phyloP scores from a whole-genome alignment of 2,888 invertebrate genomes.

The Thymelicus acteon region DNA sequence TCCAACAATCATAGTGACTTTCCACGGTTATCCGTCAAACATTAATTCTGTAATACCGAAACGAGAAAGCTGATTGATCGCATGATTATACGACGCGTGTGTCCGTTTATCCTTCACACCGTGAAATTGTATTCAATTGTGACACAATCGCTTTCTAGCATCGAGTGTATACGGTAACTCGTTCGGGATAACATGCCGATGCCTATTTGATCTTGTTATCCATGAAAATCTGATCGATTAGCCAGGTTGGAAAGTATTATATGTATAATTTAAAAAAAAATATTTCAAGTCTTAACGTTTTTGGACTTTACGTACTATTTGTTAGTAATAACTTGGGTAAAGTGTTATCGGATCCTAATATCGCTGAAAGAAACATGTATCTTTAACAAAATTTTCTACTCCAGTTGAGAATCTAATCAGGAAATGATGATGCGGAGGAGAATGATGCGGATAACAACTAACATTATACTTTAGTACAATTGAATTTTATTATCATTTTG shows the following conservation, averaged over 20 bases:
- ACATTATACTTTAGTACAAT: no score
- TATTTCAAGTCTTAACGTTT: neutral
- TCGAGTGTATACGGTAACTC: constrained; percentile 40
- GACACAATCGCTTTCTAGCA: constrained; percentile 67
- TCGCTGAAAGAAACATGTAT: no score
- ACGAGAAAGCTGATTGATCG: constrained; percentile 67
- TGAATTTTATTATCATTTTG: no score
- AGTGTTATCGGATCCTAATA: no score
- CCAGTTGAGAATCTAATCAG: no score
- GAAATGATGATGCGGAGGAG: no score
- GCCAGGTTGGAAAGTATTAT: constrained; percentile 2
- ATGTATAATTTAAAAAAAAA: no score
- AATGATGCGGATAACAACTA: no score
- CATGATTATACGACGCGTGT: constrained; percentile 63
- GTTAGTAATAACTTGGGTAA: no score
- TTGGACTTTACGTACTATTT: no score
- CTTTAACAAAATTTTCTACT: no score
- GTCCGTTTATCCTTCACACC: constrained; percentile 54
- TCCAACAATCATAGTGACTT: constrained; percentile 48
- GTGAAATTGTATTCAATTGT: constrained; percentile 62
- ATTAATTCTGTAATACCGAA: constrained; percentile 40
- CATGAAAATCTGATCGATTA: constrained; percentile 23
- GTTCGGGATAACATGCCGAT: constrained; percentile 28
- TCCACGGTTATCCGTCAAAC: constrained; percentile 52
- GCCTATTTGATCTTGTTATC: constrained; percentile 18